A percentile compares a stretch with the other conserved stretches of the same genome.
Conservation (phyloP, 2,797 vertebrate species). For the Smutsia temminckii region DNA sequence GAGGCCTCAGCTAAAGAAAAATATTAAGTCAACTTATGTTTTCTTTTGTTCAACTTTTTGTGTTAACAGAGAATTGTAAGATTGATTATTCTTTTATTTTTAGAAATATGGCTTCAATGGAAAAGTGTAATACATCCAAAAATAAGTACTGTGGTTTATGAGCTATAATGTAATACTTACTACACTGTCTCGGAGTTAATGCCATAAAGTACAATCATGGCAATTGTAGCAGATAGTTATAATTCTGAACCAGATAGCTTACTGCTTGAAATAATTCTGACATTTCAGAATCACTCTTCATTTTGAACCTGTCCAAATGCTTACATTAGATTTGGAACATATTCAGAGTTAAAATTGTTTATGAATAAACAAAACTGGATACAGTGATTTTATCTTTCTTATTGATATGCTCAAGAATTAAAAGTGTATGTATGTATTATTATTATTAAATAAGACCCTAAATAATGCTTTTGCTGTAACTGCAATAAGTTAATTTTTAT, state of each 20-base stretch:
- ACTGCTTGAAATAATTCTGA: conserved; percentile 32
- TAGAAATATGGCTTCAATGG: conserved; percentile 56
- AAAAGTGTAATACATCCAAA: conserved; percentile 24
- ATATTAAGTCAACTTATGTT: neutral
- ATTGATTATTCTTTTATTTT: neutral
- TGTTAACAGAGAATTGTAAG: neutral
- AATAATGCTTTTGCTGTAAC: neutral
- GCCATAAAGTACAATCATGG: neutral
- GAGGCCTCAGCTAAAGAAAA: neutral
- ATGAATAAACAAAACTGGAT: neutral
- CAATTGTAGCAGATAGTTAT: conserved; percentile 29
- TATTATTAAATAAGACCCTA: neutral
- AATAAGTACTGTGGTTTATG: conserved; percentile 49
- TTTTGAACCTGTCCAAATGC: conserved; percentile 32
- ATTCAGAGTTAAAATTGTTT: conserved; percentile 11
- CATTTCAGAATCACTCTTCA: conserved; percentile 46
- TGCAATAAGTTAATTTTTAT: neutral
- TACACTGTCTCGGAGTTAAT: conserved; percentile 18
- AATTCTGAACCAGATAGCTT: conserved; percentile 50
- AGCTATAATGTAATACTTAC: neutral
- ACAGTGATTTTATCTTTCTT: neutral
- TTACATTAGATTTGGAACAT: neutral
- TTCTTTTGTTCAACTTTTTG: neutral
- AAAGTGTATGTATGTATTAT: neutral
- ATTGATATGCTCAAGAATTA: neutral